Base-by-base conservation (phyloP, 2,888 invertebrate genomes). In the Eutolmus rufibarbis region DNA sequence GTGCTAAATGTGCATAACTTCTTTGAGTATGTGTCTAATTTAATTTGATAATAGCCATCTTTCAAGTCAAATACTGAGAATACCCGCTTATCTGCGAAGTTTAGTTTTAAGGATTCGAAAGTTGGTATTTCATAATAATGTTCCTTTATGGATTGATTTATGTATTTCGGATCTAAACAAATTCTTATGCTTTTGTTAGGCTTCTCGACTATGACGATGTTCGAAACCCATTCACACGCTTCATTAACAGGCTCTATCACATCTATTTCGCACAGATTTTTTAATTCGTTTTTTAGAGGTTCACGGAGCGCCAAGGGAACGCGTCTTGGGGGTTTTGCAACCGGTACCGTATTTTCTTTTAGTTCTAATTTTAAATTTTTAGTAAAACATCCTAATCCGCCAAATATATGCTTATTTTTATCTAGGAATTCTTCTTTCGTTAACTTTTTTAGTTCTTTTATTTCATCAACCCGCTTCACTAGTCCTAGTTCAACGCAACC, bases 51-150 rank as follows among this genome's bases (percentile, higher is more conserved):
- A 37, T 40, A 87, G 0, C 90, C 90, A 3, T 89, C 89, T 43
- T 89, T 90, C 8, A 89, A 57, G 87, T 89, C 89, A 8, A 91
- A 79, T 0, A 90, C 90, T 1, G 89, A 89, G 14, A 91, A 90
- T 51, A 89, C 90, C 8, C 88, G 77, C 8, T 90, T 90, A 7
- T 79, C 57, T 0, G 89, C 79, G 5, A 91, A 87, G 14, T 89
- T 89, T 28, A 89, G 89, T 40, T 90, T 74, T 1, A 90, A 90
- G 16, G 88, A 87, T 0, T 87, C 79, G 43, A 90, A 90, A 14
- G 89, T 88, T 1, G 89, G 91, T 0, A 91, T 74, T 1, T 90
- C 90, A 81, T 90, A 90, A 1, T 90, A 89, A 66, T 90, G 89
- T 43, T 89, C 84, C 34, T 89, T 89, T 0, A 90, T 90, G 0